Base-by-base conservation (phyloP, 2,888 invertebrate species). In the Anagyrus pseudococci region DNA sequence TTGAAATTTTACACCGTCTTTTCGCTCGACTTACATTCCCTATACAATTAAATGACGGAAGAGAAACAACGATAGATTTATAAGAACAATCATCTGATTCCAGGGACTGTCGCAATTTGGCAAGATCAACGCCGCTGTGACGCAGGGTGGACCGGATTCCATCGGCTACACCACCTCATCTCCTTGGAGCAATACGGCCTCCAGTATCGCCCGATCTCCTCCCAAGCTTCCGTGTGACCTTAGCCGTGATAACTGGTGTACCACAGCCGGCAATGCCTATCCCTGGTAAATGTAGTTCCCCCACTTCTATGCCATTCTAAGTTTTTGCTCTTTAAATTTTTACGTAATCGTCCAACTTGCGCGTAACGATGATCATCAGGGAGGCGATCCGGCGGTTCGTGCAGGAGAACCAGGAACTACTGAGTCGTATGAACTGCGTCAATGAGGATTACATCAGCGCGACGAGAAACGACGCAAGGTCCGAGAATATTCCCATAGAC, bases 341-440 rank as follows among this genome's bases (percentile, higher is more conserved):
- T 26, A 50, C 17, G 56, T 60, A 65, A 6, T 13, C 33, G 33
- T 37, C 33, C 4, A 10, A 10, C n/a, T n/a, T n/a, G n/a, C n/a
- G n/a, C 29, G 29, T 29, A 10, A 7, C 6, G n/a, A n/a, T n/a
- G n/a, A 10, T 29, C 29, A 4, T 7, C 68, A 86, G 85, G 85
- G 90, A 92, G 69, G 92, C 94, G 0, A 94, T 95, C 2, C 86
- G 92, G 50, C 85, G 93, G 67, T 95, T 95, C 75, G 93, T 95
- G 20, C 89, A 90, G 71, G 95, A 96, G 80, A 95, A 96, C 78
- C 92, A 94, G 83, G 95, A 94, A 0, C 83, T 95, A 56, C 94
- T 95, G 92, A 86, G 89, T 72, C 85, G 95, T 57, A 95, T 96
- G 95, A 96, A 96, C 73, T 95, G 96, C 0, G 94, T n/a, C n/a